These are phyloP conservation scores for Psilanteris sp. DNA, from an alignment of 1,140 invertebrate species.

Conservation along the genomic window DNA sequence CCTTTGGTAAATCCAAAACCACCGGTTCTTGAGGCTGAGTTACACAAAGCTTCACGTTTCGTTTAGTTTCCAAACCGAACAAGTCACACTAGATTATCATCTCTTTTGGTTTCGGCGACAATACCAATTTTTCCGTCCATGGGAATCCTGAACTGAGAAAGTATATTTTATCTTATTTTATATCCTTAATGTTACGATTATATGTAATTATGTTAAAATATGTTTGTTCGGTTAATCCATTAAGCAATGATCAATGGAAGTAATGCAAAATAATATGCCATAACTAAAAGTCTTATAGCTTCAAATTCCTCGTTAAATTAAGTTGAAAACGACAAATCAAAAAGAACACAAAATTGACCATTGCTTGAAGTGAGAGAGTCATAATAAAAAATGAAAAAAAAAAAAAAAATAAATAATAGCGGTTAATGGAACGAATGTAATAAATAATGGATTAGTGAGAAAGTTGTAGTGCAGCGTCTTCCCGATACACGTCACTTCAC, in stretches of 20 bases:
- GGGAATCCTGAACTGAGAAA: constrained; percentile 61
- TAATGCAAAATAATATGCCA: too few relatives aligned
- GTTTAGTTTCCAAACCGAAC: constrained; percentile 37
- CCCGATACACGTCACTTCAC: constrained; percentile 22
- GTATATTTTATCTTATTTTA: constrained; percentile 51
- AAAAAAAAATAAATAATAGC: too few relatives aligned
- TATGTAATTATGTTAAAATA: not conserved
- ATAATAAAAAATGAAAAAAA: too few relatives aligned
- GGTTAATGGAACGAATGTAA: too few relatives aligned
- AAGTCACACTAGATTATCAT: constrained; percentile 38
- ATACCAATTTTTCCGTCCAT: constrained; percentile 34
- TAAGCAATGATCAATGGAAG: too few relatives aligned
- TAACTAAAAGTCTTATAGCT: too few relatives aligned
- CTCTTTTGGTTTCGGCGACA: constrained; percentile 31
- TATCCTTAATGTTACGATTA: not conserved
- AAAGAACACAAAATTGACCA: too few relatives aligned
- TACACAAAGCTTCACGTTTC: constrained; percentile 47
- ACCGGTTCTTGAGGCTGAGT: constrained; percentile 48
- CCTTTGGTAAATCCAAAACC: constrained; percentile 62
- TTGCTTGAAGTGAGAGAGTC: too few relatives aligned
- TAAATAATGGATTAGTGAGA: constrained; percentile 15
- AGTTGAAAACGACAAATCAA: too few relatives aligned
- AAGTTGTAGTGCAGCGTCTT: constrained; percentile 42
- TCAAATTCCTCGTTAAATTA: too few relatives aligned
- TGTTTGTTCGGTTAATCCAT: not conserved